Conservation (phyloP, 2,113 vertebrate species). For the Plestiodon gilberti region DNA sequence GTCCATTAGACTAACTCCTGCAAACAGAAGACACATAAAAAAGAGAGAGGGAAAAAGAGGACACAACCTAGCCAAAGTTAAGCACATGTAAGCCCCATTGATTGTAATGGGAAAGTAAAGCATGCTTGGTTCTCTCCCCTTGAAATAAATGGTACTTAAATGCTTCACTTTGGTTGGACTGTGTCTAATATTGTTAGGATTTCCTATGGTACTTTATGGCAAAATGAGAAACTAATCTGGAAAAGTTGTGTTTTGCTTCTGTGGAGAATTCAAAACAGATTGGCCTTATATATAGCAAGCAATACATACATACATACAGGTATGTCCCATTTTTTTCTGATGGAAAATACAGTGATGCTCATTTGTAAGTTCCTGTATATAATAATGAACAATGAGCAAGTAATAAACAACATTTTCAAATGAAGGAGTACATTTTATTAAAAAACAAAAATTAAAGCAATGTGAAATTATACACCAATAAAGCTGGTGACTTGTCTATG, state of each 20-base stretch:
- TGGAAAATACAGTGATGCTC: not conserved
- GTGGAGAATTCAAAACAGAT: not conserved
- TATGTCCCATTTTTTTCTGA: too few species aligned
- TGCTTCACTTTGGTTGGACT: not conserved
- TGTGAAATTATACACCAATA: not conserved
- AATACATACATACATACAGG: not conserved
- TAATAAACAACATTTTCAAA: not conserved
- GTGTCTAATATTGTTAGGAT: not conserved
- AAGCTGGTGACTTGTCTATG: not conserved
- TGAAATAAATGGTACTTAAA: not conserved
- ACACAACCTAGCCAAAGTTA: not conserved
- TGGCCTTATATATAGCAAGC: not conserved
- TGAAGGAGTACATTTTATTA: not conserved
- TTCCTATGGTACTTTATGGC: not conserved
- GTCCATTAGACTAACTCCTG: not conserved
- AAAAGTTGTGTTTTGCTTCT: conserved; percentile 20
- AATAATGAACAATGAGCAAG: not conserved
- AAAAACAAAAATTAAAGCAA: not conserved
- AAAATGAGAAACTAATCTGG: not conserved
- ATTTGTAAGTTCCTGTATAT: not conserved
- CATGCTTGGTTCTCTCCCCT: not conserved
- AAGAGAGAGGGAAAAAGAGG: accelerated
- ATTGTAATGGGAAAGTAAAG: not conserved
- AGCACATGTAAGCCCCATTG: not conserved
- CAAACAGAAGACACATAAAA: not conserved